A percentile compares a stretch with the other conserved stretches of the same genome.
Evolutionary conservation across 2,113 vertebrate species (phyloP).

Genomic region (Gila orcuttii): DNA sequence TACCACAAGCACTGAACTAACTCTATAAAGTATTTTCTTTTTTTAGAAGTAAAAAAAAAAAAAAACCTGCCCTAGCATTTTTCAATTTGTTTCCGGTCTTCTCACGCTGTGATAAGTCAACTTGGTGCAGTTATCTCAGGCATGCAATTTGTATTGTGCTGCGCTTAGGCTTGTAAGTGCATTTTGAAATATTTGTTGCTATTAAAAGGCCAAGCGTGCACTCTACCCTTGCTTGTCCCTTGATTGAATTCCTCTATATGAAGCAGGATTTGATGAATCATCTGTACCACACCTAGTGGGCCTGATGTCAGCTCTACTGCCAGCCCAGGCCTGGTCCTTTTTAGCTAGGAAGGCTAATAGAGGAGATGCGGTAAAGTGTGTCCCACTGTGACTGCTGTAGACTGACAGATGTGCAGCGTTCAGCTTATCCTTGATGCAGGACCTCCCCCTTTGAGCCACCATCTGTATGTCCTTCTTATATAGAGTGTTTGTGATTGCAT

Average conservation of each 20-base stretch:
- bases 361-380: conserved; percentile 61
- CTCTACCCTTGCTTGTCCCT: conserved; percentile 20
- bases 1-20: background rate
- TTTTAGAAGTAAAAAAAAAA: conserved; percentile 7
- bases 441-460: conserved; percentile 58
- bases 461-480: conserved; percentile 63
- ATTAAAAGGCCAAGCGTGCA: conserved; percentile 23
- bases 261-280: conserved; percentile 37
- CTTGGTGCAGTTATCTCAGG: conserved; percentile 18
- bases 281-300: conserved; percentile 24
- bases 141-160: conserved; percentile 26
- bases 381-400: conserved; percentile 54
- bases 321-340: conserved; percentile 19
- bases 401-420: conserved; percentile 66
- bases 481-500: conserved; percentile 42
- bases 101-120: conserved; percentile 8
- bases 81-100: conserved; percentile 24
- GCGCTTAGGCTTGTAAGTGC: background rate
- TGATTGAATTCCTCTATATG: conserved; percentile 16
- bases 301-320: conserved; percentile 33
- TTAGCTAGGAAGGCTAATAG: conserved; percentile 55
- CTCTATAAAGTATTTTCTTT: background rate
- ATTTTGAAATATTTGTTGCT: conserved; percentile 40
- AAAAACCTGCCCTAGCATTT: conserved; percentile 24
- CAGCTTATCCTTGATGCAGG: conserved; percentile 52